Conservation (phyloP, 2,113 vertebrate genomes). For the Tragelaphus buxtoni region DNA sequence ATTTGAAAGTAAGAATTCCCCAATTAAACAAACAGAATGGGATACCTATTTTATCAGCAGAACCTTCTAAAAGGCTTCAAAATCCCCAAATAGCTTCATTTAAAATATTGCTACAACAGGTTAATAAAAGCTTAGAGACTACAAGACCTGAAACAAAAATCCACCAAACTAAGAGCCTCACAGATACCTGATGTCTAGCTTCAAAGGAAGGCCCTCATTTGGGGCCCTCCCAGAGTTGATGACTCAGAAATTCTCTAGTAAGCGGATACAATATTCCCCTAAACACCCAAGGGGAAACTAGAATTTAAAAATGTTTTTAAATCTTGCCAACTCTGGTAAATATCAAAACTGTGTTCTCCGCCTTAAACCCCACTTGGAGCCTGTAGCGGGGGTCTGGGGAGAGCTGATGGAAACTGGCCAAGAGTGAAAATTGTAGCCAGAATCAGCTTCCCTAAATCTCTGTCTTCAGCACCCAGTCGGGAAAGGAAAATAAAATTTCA, state of each 20-base stretch:
- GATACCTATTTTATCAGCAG: neutral
- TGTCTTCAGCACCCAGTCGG: neutral
- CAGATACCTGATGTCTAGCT: neutral
- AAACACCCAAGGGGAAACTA: neutral
- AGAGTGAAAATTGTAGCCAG: neutral
- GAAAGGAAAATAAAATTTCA: neutral
- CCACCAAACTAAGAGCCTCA: neutral
- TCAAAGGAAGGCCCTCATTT: neutral
- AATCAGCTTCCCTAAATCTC: neutral
- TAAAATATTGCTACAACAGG: neutral
- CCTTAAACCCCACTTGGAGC: neutral
- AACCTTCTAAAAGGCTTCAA: neutral
- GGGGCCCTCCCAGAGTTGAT: neutral
- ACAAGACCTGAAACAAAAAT: neutral
- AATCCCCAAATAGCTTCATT: neutral
- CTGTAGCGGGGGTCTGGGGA: neutral
- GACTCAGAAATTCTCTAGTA: neutral
- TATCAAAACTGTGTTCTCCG: neutral
- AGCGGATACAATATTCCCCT: neutral
- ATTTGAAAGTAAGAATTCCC: neutral
- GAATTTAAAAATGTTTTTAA: rapidly evolving
- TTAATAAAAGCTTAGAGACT: neutral
- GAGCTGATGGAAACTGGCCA: neutral
- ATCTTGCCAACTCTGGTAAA: neutral
- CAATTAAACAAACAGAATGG: neutral